phyloP scores from a whole-genome alignment of 2,888 invertebrate genomes.

The Drosophila mettleri region DNA sequence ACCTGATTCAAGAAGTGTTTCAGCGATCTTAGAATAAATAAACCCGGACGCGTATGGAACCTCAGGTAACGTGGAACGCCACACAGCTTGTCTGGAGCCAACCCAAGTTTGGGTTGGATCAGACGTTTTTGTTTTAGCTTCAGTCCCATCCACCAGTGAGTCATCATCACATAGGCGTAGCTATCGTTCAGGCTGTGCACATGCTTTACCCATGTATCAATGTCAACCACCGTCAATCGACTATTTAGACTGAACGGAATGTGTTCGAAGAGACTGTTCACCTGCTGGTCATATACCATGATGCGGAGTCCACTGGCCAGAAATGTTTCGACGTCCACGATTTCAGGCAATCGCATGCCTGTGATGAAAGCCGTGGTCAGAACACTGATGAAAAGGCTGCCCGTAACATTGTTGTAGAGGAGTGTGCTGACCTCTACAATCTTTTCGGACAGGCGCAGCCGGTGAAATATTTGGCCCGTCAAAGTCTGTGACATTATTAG shows the following conservation, averaged over 20 bases:
- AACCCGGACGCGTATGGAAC: not conserved
- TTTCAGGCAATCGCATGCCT: conserved; percentile 1
- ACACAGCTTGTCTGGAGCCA: conserved; percentile 17
- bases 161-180: conserved; percentile 25
- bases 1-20: not conserved
- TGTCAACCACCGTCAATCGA: conserved; percentile 25
- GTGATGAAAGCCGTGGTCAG: not conserved
- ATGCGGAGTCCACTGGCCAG: conserved; percentile 21
- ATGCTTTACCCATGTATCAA: not conserved
- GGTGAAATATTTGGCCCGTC: not conserved
- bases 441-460: not conserved
- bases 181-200: conserved; percentile 23
- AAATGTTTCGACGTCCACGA: conserved; percentile 24
- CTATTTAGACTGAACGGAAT: conserved; percentile 13
- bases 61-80: conserved; percentile 10
- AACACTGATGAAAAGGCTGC: not conserved
- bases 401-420: not conserved
- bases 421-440: not conserved
- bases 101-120: conserved; percentile 15
- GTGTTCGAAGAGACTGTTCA: conserved; percentile 1
- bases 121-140: conserved; percentile 29
- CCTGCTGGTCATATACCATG: conserved; percentile 8
- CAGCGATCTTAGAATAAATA: not conserved
- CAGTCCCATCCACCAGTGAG: conserved; percentile 5
- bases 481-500: not conserved